Evolutionary conservation across 2,797 vertebrate genomes (phyloP).

Genomic region (Notamacropus eugenii): DNA sequence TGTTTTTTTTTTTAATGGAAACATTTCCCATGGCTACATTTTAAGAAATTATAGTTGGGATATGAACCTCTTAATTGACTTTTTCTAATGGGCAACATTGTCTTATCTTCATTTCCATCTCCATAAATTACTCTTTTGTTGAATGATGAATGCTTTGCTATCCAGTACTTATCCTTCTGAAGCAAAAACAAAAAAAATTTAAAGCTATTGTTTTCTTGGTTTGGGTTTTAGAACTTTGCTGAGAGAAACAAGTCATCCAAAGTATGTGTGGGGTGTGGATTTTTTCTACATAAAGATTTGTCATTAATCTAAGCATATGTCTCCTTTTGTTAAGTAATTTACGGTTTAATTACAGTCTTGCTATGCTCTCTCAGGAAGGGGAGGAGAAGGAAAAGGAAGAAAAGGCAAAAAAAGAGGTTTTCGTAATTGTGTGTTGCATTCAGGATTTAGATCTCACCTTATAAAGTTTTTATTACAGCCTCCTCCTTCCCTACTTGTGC

Average conservation of each 20-base stretch:
- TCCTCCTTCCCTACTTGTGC: conserved; percentile 84
- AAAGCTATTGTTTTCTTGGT: conserved; percentile 37
- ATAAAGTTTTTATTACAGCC: conserved; percentile 85
- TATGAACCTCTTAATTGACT: conserved; percentile 19
- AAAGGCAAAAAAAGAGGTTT: conserved; percentile 72
- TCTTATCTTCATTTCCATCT: conserved; percentile 51
- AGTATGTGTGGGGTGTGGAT: conserved; percentile 51
- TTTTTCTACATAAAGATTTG: conserved; percentile 77
- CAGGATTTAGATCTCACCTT: conserved; percentile 86
- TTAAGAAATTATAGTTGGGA: not conserved
- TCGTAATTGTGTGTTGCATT: conserved; percentile 77
- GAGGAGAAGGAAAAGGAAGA: conserved; percentile 57
- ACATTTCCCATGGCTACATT: not conserved
- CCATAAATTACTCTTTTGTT: conserved; percentile 51
- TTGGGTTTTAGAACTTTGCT: conserved; percentile 58
- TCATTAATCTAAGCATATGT: conserved; percentile 73
- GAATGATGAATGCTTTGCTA: conserved; percentile 61
- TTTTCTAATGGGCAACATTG: conserved; percentile 37
- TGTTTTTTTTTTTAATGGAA: conserved; percentile 17
- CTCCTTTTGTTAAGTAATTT: conserved; percentile 82
- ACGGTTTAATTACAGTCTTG: conserved; percentile 81
- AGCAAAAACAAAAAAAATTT: conserved; percentile 7
- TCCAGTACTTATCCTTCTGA: conserved; percentile 6
- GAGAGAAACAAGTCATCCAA: conserved; percentile 62
- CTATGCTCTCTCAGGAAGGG: conserved; percentile 64